Evolutionary conservation across 2,797 vertebrate genomes (phyloP).

Genomic region (Pachyuromys duprasi): DNA sequence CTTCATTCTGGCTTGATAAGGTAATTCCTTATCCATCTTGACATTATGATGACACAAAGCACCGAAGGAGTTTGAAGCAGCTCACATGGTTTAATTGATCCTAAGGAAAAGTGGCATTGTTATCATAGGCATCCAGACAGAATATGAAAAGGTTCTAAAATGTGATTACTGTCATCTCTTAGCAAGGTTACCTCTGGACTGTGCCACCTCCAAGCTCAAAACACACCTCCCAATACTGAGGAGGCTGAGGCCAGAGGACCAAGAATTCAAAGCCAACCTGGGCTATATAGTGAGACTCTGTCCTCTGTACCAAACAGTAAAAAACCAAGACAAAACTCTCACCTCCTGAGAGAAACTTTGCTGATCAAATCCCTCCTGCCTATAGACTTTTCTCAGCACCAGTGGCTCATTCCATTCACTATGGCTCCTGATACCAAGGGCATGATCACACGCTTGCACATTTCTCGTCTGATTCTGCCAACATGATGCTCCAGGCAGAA

Average conservation of each 20-base stretch:
- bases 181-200: not conserved
- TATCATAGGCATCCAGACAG: not conserved
- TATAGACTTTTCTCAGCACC: accelerated
- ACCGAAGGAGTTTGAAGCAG: not conserved
- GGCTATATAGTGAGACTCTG: not conserved
- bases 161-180: accelerated
- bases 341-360: not conserved
- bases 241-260: not conserved
- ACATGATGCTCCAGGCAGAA: accelerated
- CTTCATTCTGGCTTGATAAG: not conserved
- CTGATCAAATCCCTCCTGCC: accelerated
- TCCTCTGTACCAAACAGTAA: not conserved
- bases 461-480: not conserved
- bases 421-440: not conserved
- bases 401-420: not conserved
- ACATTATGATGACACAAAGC: not conserved
- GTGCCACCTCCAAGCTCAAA: not conserved
- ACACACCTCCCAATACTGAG: too few relatives aligned
- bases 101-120: conserved; percentile 48
- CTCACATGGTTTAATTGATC: not conserved
- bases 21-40: conserved; percentile 5
- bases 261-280: not conserved
- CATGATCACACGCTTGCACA: accelerated
- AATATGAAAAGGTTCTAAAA: not conserved
- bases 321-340: not conserved